Conservation (phyloP, 2,113 vertebrate species). For the Brachyhypopomus gauderio region DNA sequence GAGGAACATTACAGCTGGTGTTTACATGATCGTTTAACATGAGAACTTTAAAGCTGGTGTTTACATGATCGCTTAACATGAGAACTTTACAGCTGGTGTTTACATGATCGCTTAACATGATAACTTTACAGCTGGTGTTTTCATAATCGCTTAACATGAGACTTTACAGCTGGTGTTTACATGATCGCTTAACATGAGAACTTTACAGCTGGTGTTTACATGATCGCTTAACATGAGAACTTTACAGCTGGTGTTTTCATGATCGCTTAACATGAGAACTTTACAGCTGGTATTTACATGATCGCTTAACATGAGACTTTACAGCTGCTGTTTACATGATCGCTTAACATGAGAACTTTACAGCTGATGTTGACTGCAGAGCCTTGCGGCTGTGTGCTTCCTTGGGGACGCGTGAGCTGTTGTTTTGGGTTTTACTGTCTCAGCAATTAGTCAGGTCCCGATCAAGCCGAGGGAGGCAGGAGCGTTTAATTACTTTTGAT, state of each 20-base stretch:
- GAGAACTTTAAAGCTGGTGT: not conserved
- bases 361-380: conserved; percentile 15
- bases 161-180: not conserved
- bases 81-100: not conserved
- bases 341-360: not conserved
- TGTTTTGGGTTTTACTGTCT: conserved; percentile 64
- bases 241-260: not conserved
- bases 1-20: not conserved
- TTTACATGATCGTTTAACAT: not conserved
- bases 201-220: not conserved
- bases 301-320: too few species aligned
- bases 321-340: not conserved
- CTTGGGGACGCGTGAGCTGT: conserved; percentile 37
- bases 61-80: too few species aligned
- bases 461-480: conserved; percentile 74
- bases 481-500: conserved; percentile 81
- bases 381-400: conserved; percentile 33
- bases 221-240: too few species aligned
- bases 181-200: not conserved
- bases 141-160: too few species aligned
- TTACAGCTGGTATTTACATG: not conserved
- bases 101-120: not conserved
- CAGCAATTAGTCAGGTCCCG: conserved; percentile 75
- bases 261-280: not conserved
- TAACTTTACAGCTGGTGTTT: not conserved